These are phyloP conservation scores for Parasteatoda lunata DNA, from an alignment of 2,888 invertebrate genomes.

Conservation along the genomic window DNA sequence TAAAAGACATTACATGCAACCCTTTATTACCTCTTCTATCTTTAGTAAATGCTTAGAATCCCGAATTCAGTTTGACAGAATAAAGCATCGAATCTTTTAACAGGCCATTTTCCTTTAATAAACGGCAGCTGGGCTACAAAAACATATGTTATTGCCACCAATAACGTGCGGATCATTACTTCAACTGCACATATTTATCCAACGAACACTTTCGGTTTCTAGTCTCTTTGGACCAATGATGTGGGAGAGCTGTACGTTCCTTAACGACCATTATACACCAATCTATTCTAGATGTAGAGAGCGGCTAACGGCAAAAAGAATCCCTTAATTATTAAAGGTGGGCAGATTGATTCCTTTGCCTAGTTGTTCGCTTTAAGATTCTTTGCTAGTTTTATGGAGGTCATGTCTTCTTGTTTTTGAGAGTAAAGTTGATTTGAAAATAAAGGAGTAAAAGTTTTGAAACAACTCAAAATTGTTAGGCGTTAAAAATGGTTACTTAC, in stretches of 20 bases:
- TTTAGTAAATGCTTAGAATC: background rate
- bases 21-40: too few relatives aligned
- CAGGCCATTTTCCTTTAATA: background rate
- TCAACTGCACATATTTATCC: constrained; percentile 2
- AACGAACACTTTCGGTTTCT: background rate
- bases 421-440: too few relatives aligned
- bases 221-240: background rate
- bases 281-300: background rate
- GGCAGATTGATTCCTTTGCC: background rate
- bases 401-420: too few relatives aligned
- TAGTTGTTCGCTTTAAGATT: too few relatives aligned
- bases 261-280: background rate
- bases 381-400: too few relatives aligned
- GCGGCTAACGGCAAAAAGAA: background rate
- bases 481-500: too few relatives aligned
- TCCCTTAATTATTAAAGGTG: background rate
- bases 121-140: background rate
- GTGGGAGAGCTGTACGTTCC: background rate
- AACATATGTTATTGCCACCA: background rate
- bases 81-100: background rate
- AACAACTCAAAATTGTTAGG: too few relatives aligned
- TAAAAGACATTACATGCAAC: too few relatives aligned
- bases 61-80: background rate
- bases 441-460: too few relatives aligned
- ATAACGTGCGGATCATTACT: background rate